Evolutionary conservation across 2,888 invertebrate species (phyloP), one percentile per base, ranked within the genome.

Genomic region (Prosopocoilus inquinatus): DNA sequence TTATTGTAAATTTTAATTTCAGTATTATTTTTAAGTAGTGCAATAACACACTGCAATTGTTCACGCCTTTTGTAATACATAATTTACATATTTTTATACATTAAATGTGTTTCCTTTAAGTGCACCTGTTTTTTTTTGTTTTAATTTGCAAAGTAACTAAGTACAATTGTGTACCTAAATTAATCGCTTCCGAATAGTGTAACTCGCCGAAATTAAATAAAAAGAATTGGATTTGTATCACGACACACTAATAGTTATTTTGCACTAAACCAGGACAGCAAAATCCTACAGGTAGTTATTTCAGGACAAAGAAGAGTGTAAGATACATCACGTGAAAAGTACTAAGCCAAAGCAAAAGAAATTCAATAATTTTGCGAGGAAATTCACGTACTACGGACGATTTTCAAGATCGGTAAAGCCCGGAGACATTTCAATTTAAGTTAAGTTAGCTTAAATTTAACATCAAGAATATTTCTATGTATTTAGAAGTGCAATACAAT

Each of bases 321-420:
- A 51, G 12, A 49, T 36, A 15, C 49, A 53, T 13, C 43, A 49
- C 9, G 34, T n/a, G 16, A 16, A 20, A 47, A 33, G 38, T 15
- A 49, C 57, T 12, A 53, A 50, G 38, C 65, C 59, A 15, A 66
- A 64, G 58, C 65, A 63, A 59, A 72, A 68, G 64, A 67, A 70
- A 50, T 65, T 64, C 43, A 74, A 28, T 28, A 28, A 72, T 60
- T 65, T 71, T 48, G 65, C 74, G 5, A 75, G 68, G 62, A 75
- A 75, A 63, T 75, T 71, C 56, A 75, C 75, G 4, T 76, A 76
- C 58, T 76, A 75, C 63, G 68, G 64, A 36, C 64, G 70, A 61
- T 73, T 75, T 60, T 61, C 67, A 7, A 74, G 71, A 62, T 50
- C 70, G 36, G 64, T 71, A 35, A 59, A 72, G 55, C 74, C 73